Base-by-base conservation (phyloP, 2,797 vertebrate genomes). In the Falco rusticolus region DNA sequence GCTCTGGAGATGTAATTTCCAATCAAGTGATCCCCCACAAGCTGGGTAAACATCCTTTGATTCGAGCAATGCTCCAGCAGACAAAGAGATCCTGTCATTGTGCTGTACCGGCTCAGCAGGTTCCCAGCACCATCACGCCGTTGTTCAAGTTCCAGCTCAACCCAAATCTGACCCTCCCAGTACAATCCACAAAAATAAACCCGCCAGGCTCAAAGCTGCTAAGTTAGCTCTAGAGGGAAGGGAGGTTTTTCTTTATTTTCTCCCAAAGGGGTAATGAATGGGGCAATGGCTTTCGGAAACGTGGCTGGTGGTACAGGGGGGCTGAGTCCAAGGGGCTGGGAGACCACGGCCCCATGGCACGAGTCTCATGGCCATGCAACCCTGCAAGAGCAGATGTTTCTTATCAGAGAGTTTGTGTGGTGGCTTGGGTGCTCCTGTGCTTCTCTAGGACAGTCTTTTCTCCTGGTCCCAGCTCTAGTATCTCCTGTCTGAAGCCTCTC, bases 21-120 rank as follows among this genome's bases (percentile, higher is more conserved):
- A 65, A 48, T 91, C 92, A 92, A 88, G 91, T 88, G 91, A 94
- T 84, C 76, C 61, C 71, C 72, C 77, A 24, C 79, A 59, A 50
- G 87, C 79, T 83, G 87, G 39, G 37, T 50, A 65, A 94, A 89
- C 78, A 92, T 31, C 72, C 79, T 92, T 78, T 84, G 84, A 29
- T 29, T 54, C 0, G 11, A 82, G 89, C 75, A 61, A 7, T 34
- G n/a, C 61, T 84, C 75, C 61, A 57, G 61, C 76, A 91, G 48
- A 91, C 91, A 90, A 53, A 70, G 87, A 50, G 90, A 45, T 43
- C 51, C 64, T 87, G 56, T 83, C 61, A 6, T 31, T 74, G 92
- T 88, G 65, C 93, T 61, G 19, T 2, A 11, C 57, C 0, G 63
- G 57, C 74, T 66, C 89, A 24, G 68, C 91, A 77, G 75, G 47